Percentiles rank a stretch among this genome's conserved stretches.
Evolutionary conservation across 2,888 invertebrate species (phyloP).

Genomic region (Drosophila buzzatii): DNA sequence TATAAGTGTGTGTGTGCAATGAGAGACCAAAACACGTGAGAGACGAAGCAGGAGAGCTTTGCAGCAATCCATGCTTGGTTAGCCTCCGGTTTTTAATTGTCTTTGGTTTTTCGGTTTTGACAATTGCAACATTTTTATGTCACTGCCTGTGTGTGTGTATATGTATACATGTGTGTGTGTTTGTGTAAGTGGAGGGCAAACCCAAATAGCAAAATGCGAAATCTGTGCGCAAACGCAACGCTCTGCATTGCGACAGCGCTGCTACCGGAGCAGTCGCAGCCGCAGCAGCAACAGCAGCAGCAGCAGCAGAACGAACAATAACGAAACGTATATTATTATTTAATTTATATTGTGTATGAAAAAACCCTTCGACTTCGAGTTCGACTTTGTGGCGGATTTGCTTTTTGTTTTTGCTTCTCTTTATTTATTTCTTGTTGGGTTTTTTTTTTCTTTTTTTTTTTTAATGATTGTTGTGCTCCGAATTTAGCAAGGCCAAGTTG

Average conservation of each 20-base stretch:
- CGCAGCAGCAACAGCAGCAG: conserved; percentile 4
- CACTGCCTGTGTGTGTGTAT: not conserved
- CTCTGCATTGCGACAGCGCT: conserved; percentile 48
- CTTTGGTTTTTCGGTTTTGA: conserved; percentile 39
- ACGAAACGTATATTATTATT: conserved; percentile 36
- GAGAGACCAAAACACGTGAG: not conserved
- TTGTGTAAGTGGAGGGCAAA: conserved; percentile 38
- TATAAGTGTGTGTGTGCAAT: not conserved
- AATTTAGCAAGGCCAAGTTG: conserved; percentile 78
- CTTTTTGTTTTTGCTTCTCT: conserved; percentile 42
- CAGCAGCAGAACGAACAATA: conserved; percentile 20
- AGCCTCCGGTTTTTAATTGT: conserved; percentile 46
- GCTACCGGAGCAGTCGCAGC: conserved; percentile 14
- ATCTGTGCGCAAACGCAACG: conserved; percentile 64
- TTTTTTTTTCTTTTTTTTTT: conserved; percentile 22
- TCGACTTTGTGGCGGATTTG: conserved; percentile 52
- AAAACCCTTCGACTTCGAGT: conserved; percentile 57
- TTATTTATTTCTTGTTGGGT: conserved; percentile 35
- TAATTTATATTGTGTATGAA: conserved; percentile 55
- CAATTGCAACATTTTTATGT: conserved; percentile 60
- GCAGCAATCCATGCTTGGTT: conserved; percentile 33
- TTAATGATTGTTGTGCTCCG: conserved; percentile 75
- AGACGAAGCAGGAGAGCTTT: conserved; percentile 19
- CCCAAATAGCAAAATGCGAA: conserved; percentile 54
- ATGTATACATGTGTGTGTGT: not conserved